Base-by-base conservation (phyloP, 2,888 invertebrate species). In the Hyles lineata region DNA sequence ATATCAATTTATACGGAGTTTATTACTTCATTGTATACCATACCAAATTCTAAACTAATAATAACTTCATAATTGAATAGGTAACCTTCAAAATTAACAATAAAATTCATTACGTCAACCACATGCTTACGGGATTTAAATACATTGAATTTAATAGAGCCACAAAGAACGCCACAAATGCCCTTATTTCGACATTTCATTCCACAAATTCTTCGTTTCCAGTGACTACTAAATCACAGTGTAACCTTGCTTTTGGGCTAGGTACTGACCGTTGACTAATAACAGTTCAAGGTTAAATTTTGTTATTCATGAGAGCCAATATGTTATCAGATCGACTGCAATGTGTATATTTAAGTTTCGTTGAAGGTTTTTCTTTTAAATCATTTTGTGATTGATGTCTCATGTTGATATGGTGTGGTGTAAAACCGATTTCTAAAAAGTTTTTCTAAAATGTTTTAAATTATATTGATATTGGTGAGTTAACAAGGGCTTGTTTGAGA, bases 201-300 rank as follows among this genome's bases (percentile, higher is more conserved):
- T 55, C 62, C 61, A 72, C 61, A 73, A 67, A 70, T 73, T 70
- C 61, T 60, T 25, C n/a, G 52, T 70, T 67, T 50, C 67, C 35
- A 50, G 29, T 9, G 29, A 59, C 21, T 76, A 76, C 82, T 82
- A 83, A 82, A 78, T 76, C 60, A 43, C 74, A 69, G 85, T 86
- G 81, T 89, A 81, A 83, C 90, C 90, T 91, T 91, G 84, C 76
- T 81, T 86, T 87, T 85, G 69, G 82, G 84, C 78, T 72, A 80
- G 76, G 75, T 73, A 73, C 77, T 83, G 85, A 83, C 83, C 84
- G 79, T 72, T 74, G 78, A 74, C 76, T 77, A 69, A 72, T 76
- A 85, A 81, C 84, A 80, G 88, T 91, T 92, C 91, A 93, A 92
- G 93, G 93, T 76, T 80, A 77, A 71, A 86, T 87, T 89, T 89